These are phyloP conservation scores for Augochlora pura DNA, from an alignment of 1,140 invertebrate species.

Conservation along the genomic window DNA sequence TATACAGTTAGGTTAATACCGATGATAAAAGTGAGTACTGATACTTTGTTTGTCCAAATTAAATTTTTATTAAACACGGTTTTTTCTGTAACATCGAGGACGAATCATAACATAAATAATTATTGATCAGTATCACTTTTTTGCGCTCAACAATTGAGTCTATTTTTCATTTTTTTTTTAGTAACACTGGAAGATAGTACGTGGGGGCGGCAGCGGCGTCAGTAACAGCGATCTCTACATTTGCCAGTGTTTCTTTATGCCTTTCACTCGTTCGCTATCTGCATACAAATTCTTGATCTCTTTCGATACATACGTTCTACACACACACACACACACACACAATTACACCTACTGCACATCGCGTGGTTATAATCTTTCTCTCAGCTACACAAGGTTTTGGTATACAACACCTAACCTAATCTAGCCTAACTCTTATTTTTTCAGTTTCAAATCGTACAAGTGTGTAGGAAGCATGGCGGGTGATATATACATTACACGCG, in stretches of 20 bases:
- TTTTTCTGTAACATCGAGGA: constrained; percentile 80
- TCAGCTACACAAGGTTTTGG: constrained; percentile 66
- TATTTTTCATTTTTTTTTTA: constrained; percentile 59
- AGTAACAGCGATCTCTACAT: constrained; percentile 55
- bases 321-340: constrained; percentile 22
- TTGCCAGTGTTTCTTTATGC: constrained; percentile 43
- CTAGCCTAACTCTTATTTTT: constrained; percentile 65
- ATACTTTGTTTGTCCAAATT: constrained; percentile 77
- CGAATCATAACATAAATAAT: constrained; percentile 80
- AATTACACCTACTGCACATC: constrained; percentile 32
- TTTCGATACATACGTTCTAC: not conserved
- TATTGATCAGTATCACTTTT: constrained; percentile 79
- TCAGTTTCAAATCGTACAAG: constrained; percentile 54
- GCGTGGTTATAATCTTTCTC: constrained; percentile 48
- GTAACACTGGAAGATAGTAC: constrained; percentile 79
- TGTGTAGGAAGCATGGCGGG: constrained; percentile 72
- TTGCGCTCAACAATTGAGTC: constrained; percentile 77
- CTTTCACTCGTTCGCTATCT: constrained; percentile 41
- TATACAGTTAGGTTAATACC: constrained; percentile 45
- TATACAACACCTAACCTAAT: constrained; percentile 68
- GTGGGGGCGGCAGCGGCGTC: constrained; percentile 45
- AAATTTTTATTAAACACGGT: constrained; percentile 81
- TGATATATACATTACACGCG: constrained; percentile 73
- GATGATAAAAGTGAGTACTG: constrained; percentile 55
- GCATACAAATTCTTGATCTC: not conserved